Conservation (phyloP, 1,140 invertebrate species). For the Trypoxylus dichotomus region DNA sequence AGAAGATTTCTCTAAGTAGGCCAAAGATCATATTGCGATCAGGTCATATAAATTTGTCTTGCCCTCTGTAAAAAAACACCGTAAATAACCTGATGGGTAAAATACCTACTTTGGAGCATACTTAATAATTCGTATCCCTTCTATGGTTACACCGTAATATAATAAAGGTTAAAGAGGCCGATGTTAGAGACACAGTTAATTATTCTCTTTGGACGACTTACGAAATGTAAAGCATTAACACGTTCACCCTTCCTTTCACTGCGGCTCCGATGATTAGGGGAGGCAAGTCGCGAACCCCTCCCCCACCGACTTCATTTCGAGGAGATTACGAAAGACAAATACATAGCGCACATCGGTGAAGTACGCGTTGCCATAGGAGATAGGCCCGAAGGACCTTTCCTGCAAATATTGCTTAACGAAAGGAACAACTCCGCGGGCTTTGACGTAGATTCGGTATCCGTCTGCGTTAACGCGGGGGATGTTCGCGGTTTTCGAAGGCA, state of each 20-base stretch:
- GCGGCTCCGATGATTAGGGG: slow-evolving; percentile 6
- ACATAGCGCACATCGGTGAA: not conserved
- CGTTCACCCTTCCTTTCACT: slow-evolving; percentile 5
- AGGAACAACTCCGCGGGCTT: not conserved
- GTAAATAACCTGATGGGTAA: not conserved
- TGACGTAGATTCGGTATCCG: not conserved
- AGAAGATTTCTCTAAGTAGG: no score
- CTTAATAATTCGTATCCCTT: slow-evolving; percentile 9
- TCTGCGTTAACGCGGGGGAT: not conserved
- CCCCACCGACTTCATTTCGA: not conserved
- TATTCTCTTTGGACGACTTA: slow-evolving; percentile 23
- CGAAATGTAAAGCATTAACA: slow-evolving; percentile 20
- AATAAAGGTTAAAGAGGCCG: slow-evolving; percentile 18
- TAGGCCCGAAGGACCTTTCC: not conserved
- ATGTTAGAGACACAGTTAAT: slow-evolving; percentile 18
- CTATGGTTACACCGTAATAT: not conserved
- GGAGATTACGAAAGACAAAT: not conserved
- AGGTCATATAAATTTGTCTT: no score
- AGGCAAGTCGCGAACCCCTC: not conserved
- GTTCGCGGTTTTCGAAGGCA: not conserved
- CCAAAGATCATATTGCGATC: no score
- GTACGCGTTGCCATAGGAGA: not conserved
- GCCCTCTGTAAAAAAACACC: not conserved
- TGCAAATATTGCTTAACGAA: not conserved
- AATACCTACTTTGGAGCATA: not conserved